Conservation (phyloP, 2,113 vertebrate genomes). For the Passer domesticus region DNA sequence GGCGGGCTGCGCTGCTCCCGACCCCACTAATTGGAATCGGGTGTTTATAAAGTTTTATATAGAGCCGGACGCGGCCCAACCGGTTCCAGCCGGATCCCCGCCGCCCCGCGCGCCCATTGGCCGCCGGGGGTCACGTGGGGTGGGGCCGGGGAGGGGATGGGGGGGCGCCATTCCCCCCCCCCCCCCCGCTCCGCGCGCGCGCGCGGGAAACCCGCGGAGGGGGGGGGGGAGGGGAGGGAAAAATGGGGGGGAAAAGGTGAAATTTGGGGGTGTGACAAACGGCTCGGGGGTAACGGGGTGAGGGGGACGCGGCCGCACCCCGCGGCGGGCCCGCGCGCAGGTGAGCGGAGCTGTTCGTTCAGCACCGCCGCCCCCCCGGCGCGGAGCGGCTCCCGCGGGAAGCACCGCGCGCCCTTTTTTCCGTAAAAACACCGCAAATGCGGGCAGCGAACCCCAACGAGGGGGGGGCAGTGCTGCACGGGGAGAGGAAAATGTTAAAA, state of each 20-base stretch:
- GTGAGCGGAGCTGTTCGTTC: constrained; percentile 38
- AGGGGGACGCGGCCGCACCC: neutral
- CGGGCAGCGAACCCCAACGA: fast-evolving
- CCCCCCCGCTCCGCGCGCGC: neutral
- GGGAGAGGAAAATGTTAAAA: neutral
- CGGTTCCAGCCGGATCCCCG: no score
- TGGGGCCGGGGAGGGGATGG: no score
- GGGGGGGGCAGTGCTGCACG: neutral
- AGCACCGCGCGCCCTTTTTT: fast-evolving
- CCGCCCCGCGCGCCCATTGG: no score
- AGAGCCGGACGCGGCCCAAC: no score
- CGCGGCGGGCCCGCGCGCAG: neutral
- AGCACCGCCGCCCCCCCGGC: neutral
- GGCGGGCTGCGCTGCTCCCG: no score
- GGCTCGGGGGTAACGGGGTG: neutral
- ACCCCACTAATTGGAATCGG: no score
- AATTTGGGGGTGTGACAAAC: neutral
- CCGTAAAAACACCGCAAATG: fast-evolving
- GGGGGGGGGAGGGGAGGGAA: neutral
- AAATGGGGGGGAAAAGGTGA: neutral
- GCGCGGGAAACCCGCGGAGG: neutral
- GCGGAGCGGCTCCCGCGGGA: neutral
- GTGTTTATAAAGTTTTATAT: no score
- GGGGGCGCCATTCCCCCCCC: no score
- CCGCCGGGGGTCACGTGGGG: no score